phyloP scores from a whole-genome alignment of 1,140 invertebrate species.

The Heliothis virescens region DNA sequence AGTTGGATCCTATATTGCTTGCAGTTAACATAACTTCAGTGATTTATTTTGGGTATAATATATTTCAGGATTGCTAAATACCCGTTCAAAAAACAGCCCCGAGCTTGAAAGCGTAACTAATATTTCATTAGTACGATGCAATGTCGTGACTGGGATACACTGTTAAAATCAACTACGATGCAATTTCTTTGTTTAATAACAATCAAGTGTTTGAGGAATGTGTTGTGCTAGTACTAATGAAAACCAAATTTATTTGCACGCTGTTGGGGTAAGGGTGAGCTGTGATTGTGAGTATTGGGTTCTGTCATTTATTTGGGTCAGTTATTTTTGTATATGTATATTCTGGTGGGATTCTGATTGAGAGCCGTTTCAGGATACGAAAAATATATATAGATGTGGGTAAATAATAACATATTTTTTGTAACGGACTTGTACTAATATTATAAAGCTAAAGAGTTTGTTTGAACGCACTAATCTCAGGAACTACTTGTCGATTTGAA shows the following conservation, averaged over 20 bases:
- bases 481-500: too few species aligned
- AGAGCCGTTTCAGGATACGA: too few species aligned
- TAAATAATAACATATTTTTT: too few species aligned
- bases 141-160: slow-evolving; percentile 40
- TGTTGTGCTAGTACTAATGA: slow-evolving; percentile 41
- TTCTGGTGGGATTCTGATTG: neutral
- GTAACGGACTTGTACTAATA: too few species aligned
- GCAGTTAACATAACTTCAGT: too few species aligned
- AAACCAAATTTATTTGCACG: slow-evolving; percentile 46
- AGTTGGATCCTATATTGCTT: too few species aligned
- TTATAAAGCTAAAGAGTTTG: too few species aligned
- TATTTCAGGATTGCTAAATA: neutral
- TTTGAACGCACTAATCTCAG: too few species aligned
- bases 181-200: slow-evolving; percentile 48
- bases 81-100: neutral
- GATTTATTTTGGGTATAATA: neutral
- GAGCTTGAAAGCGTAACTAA: slow-evolving; percentile 20
- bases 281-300: neutral
- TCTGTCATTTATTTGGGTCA: neutral
- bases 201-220: slow-evolving; percentile 44
- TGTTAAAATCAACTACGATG: slow-evolving; percentile 46
- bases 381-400: too few species aligned
- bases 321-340: neutral
- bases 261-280: neutral
- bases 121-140: slow-evolving; percentile 28